Evolutionary conservation across 2,888 invertebrate genomes (phyloP).

Genomic region (Hyposoter didymator): DNA sequence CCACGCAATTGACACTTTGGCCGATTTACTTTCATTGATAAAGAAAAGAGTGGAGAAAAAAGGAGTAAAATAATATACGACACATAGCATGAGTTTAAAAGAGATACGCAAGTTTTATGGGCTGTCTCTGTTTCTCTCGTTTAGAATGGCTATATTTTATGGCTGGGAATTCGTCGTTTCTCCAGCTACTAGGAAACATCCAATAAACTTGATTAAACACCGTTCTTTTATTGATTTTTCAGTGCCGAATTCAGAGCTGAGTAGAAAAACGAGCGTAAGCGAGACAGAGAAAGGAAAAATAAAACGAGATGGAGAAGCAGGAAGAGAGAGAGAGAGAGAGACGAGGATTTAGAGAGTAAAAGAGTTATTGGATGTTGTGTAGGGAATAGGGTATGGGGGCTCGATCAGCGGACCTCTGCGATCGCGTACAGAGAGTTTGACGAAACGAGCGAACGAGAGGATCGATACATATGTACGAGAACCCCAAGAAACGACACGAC

Average conservation of each 20-base stretch:
- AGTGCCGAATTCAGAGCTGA: conserved; percentile 15
- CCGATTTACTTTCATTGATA: neutral
- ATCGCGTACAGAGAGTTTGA: conserved; percentile 30
- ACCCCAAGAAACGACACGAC: conserved; percentile 17
- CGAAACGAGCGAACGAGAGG: conserved; percentile 16
- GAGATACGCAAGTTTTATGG: conserved; percentile 18
- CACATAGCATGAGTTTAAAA: conserved; percentile 7
- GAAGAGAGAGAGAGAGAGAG: neutral
- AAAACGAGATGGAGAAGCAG: neutral
- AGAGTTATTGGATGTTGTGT: conserved; percentile 38
- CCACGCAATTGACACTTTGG: neutral
- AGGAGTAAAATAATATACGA: neutral
- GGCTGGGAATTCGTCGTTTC: conserved; percentile 20
- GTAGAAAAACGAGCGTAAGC: neutral
- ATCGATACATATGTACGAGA: conserved; percentile 13
- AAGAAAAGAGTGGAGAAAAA: neutral
- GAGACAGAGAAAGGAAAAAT: neutral
- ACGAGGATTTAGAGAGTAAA: conserved; percentile 11
- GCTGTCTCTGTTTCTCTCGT: conserved; percentile 15
- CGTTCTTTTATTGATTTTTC: conserved; percentile 48
- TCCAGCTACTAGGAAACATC: conserved; percentile 18
- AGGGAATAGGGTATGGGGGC: neutral
- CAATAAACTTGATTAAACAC: conserved; percentile 53
- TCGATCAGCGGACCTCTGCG: conserved; percentile 7
- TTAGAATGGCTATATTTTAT: conserved; percentile 8